Evolutionary conservation across 2,797 vertebrate species (phyloP), one percentile per base, ranked within the genome.

Genomic region (Sebastiscus tertius): DNA sequence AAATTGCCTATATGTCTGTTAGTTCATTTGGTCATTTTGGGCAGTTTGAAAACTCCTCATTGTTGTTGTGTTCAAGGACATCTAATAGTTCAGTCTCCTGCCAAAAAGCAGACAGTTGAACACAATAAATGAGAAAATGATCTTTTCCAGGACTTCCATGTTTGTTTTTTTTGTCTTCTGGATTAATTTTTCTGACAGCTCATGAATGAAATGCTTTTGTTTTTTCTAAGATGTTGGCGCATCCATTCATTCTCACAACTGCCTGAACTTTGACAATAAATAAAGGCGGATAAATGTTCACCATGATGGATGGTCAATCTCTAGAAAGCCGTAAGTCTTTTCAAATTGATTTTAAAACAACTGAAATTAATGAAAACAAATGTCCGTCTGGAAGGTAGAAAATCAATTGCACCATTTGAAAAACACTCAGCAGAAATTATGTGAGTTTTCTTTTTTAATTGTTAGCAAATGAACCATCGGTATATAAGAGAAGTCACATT

Each of bases 221-320:
- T 29, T 73, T 55, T n/a, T 65, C 29, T 26, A 22, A 73, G 24
- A 72, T 20, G 16, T 27, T 14, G 59, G n/a, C 0, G 27, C n/a
- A 59, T 70, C 71, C n/a, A 62, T 67, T 68, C 60, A 58, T 62
- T 75, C 79, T 36, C 46, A 2, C n/a, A 70, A 46, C 42, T 29
- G 60, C 55, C 81, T 83, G 86, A 72, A 34, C 64, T 81, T 16
- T 82, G 83, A 75, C 69, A 16, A 66, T 68, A 65, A 83, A 80
- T 79, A 68, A 66, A 62, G 67, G 34, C 20, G 42, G 79, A 83
- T 79, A 52, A 62, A 83, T 59, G 84, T 82, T 82, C 33, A 1
- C 11, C 4, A 1, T 78, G 86, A 89, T 87, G 85, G 87, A 89
- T 87, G 1, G 39, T 68, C 34, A 12, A 66, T 64, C 66, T 66